phyloP scores from a whole-genome alignment of 2,113 vertebrate species.

The Gobio gobio region DNA sequence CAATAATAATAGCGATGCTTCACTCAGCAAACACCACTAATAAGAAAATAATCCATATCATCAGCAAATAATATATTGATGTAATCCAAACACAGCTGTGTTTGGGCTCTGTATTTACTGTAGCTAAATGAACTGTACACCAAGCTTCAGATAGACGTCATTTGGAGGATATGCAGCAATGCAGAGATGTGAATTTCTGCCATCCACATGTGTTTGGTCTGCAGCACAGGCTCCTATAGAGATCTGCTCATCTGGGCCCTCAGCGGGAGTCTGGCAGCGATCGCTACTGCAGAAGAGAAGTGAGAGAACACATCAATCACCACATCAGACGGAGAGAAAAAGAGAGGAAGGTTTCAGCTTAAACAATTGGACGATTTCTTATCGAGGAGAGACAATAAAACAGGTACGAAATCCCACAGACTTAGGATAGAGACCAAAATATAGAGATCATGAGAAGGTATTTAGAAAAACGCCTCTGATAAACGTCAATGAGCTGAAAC shows the following conservation, averaged over 20 bases:
- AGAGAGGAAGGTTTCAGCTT: background rate
- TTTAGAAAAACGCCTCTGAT: background rate
- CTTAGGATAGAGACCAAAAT: background rate
- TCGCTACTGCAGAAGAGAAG: slow-evolving; percentile 57
- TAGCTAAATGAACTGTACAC: background rate
- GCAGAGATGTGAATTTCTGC: slow-evolving; percentile 20
- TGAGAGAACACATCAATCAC: slow-evolving; percentile 39
- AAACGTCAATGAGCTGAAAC: background rate
- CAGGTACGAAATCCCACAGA: background rate
- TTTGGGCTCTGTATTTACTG: background rate
- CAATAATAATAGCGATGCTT: background rate
- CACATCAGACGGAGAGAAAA: background rate
- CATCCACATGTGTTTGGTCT: slow-evolving; percentile 36
- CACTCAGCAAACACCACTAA: background rate
- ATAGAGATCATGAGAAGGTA: background rate
- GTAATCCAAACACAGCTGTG: background rate
- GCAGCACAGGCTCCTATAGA: slow-evolving; percentile 45
- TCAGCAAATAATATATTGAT: background rate
- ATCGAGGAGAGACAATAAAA: background rate
- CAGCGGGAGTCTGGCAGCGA: slow-evolving; percentile 41
- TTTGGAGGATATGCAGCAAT: slow-evolving; percentile 2
- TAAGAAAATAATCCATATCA: background rate
- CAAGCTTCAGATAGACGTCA: background rate
- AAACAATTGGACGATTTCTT: background rate
- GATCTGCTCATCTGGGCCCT: slow-evolving; percentile 43